Conservation (phyloP, 2,888 invertebrate species). For the Synergus laeviventris region DNA sequence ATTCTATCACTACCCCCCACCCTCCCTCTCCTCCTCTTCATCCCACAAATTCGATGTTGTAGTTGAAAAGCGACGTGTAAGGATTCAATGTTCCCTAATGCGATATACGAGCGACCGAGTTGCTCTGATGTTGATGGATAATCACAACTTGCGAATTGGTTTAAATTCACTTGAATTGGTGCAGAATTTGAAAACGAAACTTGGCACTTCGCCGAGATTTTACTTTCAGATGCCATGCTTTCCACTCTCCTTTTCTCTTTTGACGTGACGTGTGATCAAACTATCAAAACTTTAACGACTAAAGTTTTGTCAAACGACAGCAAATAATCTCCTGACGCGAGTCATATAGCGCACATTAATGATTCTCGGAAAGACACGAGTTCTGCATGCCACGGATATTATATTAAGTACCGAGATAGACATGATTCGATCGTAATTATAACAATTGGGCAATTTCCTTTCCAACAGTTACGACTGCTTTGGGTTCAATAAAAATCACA, state of each 20-base stretch:
- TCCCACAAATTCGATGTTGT: constrained; percentile 20
- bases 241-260: neutral
- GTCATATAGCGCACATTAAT: constrained; percentile 39
- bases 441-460: constrained; percentile 39
- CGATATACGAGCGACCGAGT: neutral
- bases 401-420: constrained; percentile 35
- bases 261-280: constrained; percentile 3
- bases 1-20: constrained; percentile 16
- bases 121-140: neutral
- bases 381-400: constrained; percentile 35
- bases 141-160: neutral
- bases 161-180: neutral
- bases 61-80: constrained; percentile 8
- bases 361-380: constrained; percentile 34
- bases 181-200: neutral
- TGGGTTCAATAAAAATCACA: constrained; percentile 39
- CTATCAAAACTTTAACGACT: neutral
- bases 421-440: constrained; percentile 38
- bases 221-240: neutral
- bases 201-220: neutral
- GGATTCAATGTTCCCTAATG: constrained; percentile 18
- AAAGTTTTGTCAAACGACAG: constrained; percentile 27
- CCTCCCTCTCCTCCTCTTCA: constrained; percentile 5
- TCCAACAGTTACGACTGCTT: constrained; percentile 10
- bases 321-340: constrained; percentile 23